phyloP scores from a whole-genome alignment of 2,797 vertebrate genomes.

The Neopelma chrysocephalum region DNA sequence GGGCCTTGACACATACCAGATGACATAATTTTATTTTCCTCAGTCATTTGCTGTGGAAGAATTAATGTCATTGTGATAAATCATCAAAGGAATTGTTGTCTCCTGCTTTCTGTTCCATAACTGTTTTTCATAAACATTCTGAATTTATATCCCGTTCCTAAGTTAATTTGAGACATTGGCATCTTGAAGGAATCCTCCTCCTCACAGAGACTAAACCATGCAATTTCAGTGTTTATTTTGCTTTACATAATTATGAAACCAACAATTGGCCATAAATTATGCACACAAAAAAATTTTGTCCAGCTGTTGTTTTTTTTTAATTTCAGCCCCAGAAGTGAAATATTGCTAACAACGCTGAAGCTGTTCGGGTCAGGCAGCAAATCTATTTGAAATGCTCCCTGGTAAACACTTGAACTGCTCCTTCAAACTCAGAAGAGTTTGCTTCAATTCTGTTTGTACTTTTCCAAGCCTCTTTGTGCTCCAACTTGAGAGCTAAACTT shows the following conservation, averaged over 20 bases:
- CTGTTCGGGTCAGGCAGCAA: not conserved
- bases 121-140: slow-evolving; percentile 16
- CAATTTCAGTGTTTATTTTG: not conserved
- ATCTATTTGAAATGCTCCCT: not conserved
- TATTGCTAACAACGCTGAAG: not conserved
- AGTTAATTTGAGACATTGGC: not conserved
- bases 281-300: not conserved
- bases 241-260: not conserved
- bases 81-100: slow-evolving; percentile 9
- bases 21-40: slow-evolving; percentile 28
- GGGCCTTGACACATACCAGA: slow-evolving; percentile 29
- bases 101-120: slow-evolving; percentile 25
- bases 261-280: not conserved
- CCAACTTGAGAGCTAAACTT: not conserved
- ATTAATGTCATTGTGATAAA: slow-evolving; percentile 28
- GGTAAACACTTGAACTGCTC: not conserved
- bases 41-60: slow-evolving; percentile 24
- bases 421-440: not conserved
- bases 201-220: not conserved
- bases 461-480: not conserved
- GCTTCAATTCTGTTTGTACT: not conserved
- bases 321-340: not conserved
- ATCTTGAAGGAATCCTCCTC: not conserved
- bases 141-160: not conserved
- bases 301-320: not conserved